Evolutionary conservation across 2,797 vertebrate species (phyloP).

Genomic region (Malacoraja senta): DNA sequence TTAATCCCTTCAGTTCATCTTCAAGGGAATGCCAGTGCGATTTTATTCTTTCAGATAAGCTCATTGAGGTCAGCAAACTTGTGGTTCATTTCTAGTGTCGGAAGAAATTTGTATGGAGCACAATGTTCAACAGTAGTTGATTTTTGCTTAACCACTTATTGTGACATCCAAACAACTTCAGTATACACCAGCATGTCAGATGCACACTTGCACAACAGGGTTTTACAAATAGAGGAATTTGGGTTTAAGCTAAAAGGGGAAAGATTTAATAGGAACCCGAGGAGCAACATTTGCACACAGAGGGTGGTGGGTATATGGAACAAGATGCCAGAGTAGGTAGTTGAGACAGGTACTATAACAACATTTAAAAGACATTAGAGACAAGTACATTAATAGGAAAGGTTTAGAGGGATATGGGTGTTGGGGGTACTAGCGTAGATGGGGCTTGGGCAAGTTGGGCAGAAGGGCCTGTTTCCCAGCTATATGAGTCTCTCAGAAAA

Average conservation of each 20-base stretch:
- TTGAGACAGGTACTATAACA: too few relatives aligned
- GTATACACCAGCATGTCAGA: neutral
- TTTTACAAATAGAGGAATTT: neutral
- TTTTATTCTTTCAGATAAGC: neutral
- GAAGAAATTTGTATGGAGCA: neutral
- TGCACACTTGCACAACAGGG: neutral
- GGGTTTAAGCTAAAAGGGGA: too few relatives aligned
- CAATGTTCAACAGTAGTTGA: neutral
- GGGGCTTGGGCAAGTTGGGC: too few relatives aligned
- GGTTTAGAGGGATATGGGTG: too few relatives aligned
- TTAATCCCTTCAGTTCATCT: conserved; percentile 13
- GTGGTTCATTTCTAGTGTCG: neutral
- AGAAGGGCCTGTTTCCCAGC: too few relatives aligned
- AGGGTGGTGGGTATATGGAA: too few relatives aligned
- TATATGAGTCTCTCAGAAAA: neutral
- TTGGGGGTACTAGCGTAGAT: too few relatives aligned
- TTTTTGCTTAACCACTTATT: neutral
- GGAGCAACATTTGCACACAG: too few relatives aligned
- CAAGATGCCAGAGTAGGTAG: too few relatives aligned
- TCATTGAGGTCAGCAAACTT: neutral
- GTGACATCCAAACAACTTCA: neutral
- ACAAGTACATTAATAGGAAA: too few relatives aligned
- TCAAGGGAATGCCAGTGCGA: neutral
- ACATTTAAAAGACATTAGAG: too few relatives aligned
- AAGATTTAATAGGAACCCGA: too few relatives aligned